A percentile compares a stretch with the other conserved stretches of the same genome.
phyloP scores from a whole-genome alignment of 2,888 invertebrate species.

The Auanema freiburgensis region DNA sequence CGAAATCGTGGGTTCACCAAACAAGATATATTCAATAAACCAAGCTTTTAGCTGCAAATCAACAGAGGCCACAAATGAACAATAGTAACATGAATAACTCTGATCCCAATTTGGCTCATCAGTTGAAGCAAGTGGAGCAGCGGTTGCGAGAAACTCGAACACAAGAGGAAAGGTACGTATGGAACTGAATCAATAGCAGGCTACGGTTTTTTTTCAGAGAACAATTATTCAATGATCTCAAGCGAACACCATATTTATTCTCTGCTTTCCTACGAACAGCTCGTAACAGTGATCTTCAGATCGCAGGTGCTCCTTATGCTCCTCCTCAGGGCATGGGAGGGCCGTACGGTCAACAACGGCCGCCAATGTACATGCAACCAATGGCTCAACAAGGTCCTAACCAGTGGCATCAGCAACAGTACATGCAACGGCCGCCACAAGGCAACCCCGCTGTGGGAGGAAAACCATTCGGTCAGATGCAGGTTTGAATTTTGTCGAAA shows the following conservation, averaged over 20 bases:
- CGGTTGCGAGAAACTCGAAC: slow-evolving; percentile 11
- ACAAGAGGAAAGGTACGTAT: slow-evolving; percentile 11
- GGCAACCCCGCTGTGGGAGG: slow-evolving; percentile 12
- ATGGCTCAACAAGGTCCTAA: slow-evolving; percentile 15
- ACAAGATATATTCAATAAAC: too few relatives aligned
- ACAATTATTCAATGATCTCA: slow-evolving; percentile 82
- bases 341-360: slow-evolving; percentile 22
- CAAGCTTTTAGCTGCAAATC: too few relatives aligned
- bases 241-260: slow-evolving; percentile 91
- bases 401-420: slow-evolving; percentile 20
- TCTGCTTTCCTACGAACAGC: slow-evolving; percentile 81
- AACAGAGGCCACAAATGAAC: too few relatives aligned
- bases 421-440: slow-evolving; percentile 14
- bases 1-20: too few relatives aligned
- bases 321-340: slow-evolving; percentile 39
- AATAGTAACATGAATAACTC: background rate
- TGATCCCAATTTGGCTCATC: slow-evolving; percentile 29
- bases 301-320: slow-evolving; percentile 12
- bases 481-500: background rate
- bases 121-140: slow-evolving; percentile 19
- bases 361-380: slow-evolving; percentile 3
- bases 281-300: background rate
- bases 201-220: slow-evolving; percentile 21
- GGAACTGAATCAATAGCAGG: background rate
- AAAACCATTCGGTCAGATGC: slow-evolving; percentile 9